Conservation (phyloP, 1,140 invertebrate species). For the Leptopilina clavipes region DNA sequence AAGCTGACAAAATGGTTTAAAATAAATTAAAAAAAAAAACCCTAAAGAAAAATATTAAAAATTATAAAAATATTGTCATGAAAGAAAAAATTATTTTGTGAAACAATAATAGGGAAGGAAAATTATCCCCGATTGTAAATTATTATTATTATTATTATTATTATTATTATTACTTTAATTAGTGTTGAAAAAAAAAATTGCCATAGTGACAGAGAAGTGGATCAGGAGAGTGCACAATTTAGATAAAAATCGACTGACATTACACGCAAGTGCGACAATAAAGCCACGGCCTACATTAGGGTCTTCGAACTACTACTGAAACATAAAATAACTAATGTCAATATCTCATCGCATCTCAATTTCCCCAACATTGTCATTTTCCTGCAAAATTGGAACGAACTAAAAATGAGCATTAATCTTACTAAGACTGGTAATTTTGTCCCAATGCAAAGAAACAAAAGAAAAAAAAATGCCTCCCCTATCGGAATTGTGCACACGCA, state of each 20-base stretch:
- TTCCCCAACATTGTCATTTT: neutral
- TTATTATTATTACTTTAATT: too few species aligned
- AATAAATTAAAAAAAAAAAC: neutral
- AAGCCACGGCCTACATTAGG: neutral
- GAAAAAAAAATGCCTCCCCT: neutral
- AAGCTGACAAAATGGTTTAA: neutral
- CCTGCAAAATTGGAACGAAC: neutral
- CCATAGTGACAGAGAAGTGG: neutral
- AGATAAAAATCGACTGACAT: conserved; percentile 19
- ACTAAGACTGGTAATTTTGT: conserved; percentile 20
- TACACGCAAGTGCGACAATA: conserved; percentile 18
- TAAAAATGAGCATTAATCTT: conserved; percentile 5
- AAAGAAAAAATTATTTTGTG: too few species aligned
- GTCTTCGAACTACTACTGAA: neutral
- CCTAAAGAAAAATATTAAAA: too few species aligned
- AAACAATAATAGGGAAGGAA: neutral
- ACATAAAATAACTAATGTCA: conserved; percentile 16
- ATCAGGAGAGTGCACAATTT: neutral
- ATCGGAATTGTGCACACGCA: conserved; percentile 4
- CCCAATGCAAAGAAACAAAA: conserved; percentile 16
- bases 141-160: too few species aligned
- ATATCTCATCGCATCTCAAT: conserved; percentile 1
- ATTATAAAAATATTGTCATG: too few species aligned
- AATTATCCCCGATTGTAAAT: too few species aligned
- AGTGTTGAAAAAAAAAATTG: neutral